Evolutionary conservation across 2,113 vertebrate genomes (phyloP).

Genomic region (Neoarius graeffei): DNA sequence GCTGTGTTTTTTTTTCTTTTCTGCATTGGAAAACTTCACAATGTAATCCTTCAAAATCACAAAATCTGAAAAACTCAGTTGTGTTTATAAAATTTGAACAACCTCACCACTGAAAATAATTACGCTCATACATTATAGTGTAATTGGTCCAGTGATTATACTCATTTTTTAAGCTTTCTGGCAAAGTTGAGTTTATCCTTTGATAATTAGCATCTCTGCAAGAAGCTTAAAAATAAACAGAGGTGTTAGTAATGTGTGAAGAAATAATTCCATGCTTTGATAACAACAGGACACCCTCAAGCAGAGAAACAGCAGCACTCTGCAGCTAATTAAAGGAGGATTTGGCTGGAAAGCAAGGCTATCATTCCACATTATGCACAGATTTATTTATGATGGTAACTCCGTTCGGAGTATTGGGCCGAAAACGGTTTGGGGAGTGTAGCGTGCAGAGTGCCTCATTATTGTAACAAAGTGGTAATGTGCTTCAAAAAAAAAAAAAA

Average conservation of each 20-base stretch:
- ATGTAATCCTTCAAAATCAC: constrained; percentile 1
- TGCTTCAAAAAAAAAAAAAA: constrained; percentile 31
- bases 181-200: constrained; percentile 57
- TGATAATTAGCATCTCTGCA: constrained; percentile 59
- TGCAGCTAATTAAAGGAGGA: constrained; percentile 58
- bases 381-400: constrained; percentile 57
- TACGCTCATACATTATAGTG: constrained; percentile 55
- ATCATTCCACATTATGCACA: constrained; percentile 56
- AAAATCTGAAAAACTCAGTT: constrained; percentile 33
- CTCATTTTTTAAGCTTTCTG: constrained; percentile 52
- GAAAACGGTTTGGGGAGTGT: constrained; percentile 21
- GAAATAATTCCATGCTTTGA: constrained; percentile 61
- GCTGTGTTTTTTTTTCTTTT: neutral
- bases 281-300: constrained; percentile 61
- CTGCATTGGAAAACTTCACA: neutral
- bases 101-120: constrained; percentile 55
- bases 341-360: constrained; percentile 57
- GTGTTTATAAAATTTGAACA: constrained; percentile 43
- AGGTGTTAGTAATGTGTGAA: constrained; percentile 62
- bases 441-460: constrained; percentile 38
- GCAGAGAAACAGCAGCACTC: constrained; percentile 53
- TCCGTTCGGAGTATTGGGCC: constrained; percentile 40
- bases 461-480: constrained; percentile 51
- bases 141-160: constrained; percentile 57
- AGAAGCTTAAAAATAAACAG: constrained; percentile 60